Evolutionary conservation across 2,888 invertebrate genomes (phyloP).

Genomic region (Synergus japonicus): DNA sequence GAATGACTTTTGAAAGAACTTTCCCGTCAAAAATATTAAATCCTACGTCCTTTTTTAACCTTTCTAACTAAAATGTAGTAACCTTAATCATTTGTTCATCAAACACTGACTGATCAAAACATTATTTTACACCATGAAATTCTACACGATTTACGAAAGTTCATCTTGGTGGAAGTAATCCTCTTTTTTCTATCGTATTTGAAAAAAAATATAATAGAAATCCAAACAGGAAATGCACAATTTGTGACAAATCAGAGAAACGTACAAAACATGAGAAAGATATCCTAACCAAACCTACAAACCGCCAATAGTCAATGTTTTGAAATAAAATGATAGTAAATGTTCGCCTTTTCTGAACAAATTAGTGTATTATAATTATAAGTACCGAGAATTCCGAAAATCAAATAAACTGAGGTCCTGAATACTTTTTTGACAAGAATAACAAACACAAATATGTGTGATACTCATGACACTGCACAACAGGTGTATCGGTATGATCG

Average conservation of each 20-base stretch:
- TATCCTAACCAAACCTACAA: not conserved
- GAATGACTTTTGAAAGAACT: not conserved
- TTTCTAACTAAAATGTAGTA: not conserved
- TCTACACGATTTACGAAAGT: no score
- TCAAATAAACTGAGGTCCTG: not conserved
- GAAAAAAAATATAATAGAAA: not conserved
- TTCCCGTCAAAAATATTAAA: not conserved
- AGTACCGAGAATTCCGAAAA: not conserved
- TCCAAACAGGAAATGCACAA: not conserved
- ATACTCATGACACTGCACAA: slow-evolving; percentile 6
- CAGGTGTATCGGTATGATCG: not conserved
- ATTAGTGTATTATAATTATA: not conserved
- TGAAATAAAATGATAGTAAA: not conserved
- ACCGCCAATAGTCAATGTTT: not conserved
- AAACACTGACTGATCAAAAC: not conserved
- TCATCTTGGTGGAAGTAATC: not conserved
- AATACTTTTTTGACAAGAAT: not conserved
- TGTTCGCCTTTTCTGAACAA: not conserved
- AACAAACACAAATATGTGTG: not conserved
- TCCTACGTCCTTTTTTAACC: not conserved
- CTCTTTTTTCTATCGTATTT: not conserved
- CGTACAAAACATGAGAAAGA: not conserved
- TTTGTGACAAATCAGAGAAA: not conserved
- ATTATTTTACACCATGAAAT: not conserved
- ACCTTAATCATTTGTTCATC: not conserved